Evolutionary conservation across 2,113 vertebrate genomes (phyloP).

Genomic region (Lutjanus erythropterus): DNA sequence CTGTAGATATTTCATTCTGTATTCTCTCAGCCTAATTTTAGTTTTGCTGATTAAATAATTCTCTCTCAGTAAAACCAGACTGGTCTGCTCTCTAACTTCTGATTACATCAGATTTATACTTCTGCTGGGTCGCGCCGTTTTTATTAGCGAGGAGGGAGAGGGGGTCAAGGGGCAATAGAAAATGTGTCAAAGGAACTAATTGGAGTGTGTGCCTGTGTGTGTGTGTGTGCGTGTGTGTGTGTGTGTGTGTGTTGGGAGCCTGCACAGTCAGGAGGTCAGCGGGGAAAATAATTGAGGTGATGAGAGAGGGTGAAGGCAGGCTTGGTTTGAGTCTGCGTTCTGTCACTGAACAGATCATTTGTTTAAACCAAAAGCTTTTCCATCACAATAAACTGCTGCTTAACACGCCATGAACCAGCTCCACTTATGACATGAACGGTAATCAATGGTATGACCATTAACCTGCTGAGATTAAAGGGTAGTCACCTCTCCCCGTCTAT

Average conservation of each 20-base stretch:
- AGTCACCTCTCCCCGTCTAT: background rate
- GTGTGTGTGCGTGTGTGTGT: slow-evolving; percentile 1
- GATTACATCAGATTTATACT: slow-evolving; percentile 57
- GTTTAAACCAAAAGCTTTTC: slow-evolving; percentile 26
- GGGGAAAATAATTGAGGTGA: slow-evolving; percentile 60
- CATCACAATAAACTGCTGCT: slow-evolving; percentile 5
- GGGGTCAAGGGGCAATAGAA: slow-evolving; percentile 48
- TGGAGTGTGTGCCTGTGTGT: slow-evolving; percentile 31
- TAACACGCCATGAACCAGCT: background rate
- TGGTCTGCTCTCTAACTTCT: slow-evolving; percentile 50
- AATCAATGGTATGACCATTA: slow-evolving; percentile 13
- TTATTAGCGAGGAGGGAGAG: slow-evolving; percentile 60
- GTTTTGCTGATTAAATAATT: slow-evolving; percentile 60
- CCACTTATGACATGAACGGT: background rate
- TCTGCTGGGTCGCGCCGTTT: slow-evolving; percentile 51
- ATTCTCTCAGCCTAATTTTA: slow-evolving; percentile 48
- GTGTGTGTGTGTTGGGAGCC: background rate
- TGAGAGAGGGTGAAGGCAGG: slow-evolving; percentile 39
- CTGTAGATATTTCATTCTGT: slow-evolving; percentile 30
- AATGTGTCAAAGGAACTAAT: slow-evolving; percentile 61
- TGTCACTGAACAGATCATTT: slow-evolving; percentile 48
- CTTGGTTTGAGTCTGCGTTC: slow-evolving; percentile 36
- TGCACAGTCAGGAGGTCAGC: slow-evolving; percentile 33
- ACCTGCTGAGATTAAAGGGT: background rate
- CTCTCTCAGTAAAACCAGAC: slow-evolving; percentile 35